Evolutionary conservation across 2,797 vertebrate genomes (phyloP).

Genomic region (Tangara arthus): DNA sequence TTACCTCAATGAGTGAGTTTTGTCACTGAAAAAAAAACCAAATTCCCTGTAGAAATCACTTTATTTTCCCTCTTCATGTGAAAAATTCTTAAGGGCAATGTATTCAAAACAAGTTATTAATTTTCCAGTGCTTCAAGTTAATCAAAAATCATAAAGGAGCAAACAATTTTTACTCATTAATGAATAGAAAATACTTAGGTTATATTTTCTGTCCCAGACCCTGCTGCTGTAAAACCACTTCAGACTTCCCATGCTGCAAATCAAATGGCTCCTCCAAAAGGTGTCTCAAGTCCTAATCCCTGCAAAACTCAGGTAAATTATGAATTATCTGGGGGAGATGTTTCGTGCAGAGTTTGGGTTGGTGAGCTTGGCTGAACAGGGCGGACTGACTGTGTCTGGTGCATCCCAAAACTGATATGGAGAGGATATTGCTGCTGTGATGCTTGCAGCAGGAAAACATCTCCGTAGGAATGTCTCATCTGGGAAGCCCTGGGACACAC

Average conservation of each 20-base stretch:
- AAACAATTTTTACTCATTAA: background rate
- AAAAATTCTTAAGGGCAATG: background rate
- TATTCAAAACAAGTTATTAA: background rate
- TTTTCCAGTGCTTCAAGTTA: background rate
- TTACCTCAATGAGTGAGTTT: background rate
- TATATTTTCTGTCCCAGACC: background rate
- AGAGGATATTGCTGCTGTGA: background rate
- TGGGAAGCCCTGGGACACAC: background rate
- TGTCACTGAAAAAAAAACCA: background rate
- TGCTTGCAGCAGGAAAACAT: background rate
- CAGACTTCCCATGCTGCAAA: slow-evolving; percentile 79
- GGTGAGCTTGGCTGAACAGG: background rate
- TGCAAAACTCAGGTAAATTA: slow-evolving; percentile 70
- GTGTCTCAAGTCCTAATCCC: background rate
- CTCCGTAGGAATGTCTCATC: background rate
- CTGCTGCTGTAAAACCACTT: slow-evolving; percentile 73
- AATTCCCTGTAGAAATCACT: background rate
- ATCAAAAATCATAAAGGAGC: background rate
- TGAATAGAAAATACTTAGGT: background rate
- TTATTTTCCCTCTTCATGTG: background rate
- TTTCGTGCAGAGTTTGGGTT: background rate
- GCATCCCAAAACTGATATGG: rapidly evolving
- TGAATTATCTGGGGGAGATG: background rate
- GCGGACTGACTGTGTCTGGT: background rate
- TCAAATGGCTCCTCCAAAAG: slow-evolving; percentile 70